Base-by-base conservation (phyloP, 2,888 invertebrate genomes). In the Pegoplata infirma region DNA sequence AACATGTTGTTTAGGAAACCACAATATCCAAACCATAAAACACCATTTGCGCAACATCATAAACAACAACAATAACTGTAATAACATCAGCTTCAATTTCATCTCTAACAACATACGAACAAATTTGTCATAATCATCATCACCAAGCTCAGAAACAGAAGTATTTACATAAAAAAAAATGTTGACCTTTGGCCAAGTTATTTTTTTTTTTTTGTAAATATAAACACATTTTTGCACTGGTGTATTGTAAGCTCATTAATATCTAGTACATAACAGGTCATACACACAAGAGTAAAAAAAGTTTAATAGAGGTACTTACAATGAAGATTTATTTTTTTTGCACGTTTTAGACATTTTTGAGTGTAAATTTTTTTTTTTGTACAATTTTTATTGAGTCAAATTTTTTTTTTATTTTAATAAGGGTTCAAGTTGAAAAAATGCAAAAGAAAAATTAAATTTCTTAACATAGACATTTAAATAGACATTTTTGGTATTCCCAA, bases 201-300 rank as follows among this genome's bases (percentile, higher is more conserved):
- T 61, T 1, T 21, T 56, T 17, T 6, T 61, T 1, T 21, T 56
- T 17, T 6, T 40, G 23, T 55, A 40, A 10, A 0, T 40, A 40
- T 66, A 25, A 66, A 55, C 55, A 66, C 28, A 55, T 5, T 66
- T 55, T 55, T 66, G 44, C 55, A 66, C 53, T 66, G 55, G 8
- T 17, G 17, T 51, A n/a, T 12, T 32, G 32, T 25, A 51, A 23
- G 23, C 23, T 6, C n/a, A 40, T 40, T 40, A 40, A 40, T 40
- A 40, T 40, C 14, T n/a, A 40, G 36, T 40, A 40, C n/a, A 40
- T n/a, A 56, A 21, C 19, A 21, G 56, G 21, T 21, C 25, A 14
- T 12, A 1, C 14, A 58, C n/a, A 19, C 25, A 6, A 32, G n/a
- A n/a, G 10, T 32, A 32, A 7, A 28, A 32, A 32, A 32, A 1